Conservation (phyloP, 1,140 invertebrate species). For the Diachasma alloeum region DNA sequence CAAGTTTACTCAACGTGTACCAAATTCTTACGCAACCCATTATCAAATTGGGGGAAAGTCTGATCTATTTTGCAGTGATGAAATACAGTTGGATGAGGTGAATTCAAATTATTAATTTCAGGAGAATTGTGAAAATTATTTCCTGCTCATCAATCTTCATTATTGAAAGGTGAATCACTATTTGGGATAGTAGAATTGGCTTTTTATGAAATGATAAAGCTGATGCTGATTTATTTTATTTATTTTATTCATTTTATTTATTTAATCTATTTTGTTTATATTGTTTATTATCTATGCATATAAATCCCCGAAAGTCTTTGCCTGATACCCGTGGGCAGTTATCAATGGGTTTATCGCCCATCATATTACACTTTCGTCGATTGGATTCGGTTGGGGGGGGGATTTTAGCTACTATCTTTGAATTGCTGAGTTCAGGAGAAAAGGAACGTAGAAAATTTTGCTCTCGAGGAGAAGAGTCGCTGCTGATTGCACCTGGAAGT, state of each 20-base stretch:
- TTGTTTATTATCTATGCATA: constrained; percentile 55
- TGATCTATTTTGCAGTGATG: background rate
- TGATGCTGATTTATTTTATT: too few relatives aligned
- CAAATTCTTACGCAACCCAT: background rate
- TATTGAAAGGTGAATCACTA: too few relatives aligned
- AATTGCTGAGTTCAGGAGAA: constrained; percentile 94
- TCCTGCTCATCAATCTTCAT: too few relatives aligned
- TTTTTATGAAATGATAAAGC: too few relatives aligned
- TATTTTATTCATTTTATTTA: too few relatives aligned
- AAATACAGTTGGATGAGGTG: background rate
- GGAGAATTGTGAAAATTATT: too few relatives aligned
- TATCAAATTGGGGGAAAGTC: background rate
- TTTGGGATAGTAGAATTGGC: too few relatives aligned
- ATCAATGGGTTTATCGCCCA: background rate
- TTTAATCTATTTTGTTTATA: constrained; percentile 45
- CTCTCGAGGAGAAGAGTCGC: constrained; percentile 91
- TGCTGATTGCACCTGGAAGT: constrained; percentile 87
- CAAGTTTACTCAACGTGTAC: background rate
- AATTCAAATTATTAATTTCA: background rate
- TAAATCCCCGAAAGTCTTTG: constrained; percentile 54
- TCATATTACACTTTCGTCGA: constrained; percentile 16
- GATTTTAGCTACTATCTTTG: constrained; percentile 83
- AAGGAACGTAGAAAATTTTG: constrained; percentile 99
- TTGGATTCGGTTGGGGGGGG: constrained; percentile 38
- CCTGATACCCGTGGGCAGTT: constrained; percentile 9